Evolutionary conservation across 2,113 vertebrate genomes (phyloP).

Genomic region (Hystrix brachyura): DNA sequence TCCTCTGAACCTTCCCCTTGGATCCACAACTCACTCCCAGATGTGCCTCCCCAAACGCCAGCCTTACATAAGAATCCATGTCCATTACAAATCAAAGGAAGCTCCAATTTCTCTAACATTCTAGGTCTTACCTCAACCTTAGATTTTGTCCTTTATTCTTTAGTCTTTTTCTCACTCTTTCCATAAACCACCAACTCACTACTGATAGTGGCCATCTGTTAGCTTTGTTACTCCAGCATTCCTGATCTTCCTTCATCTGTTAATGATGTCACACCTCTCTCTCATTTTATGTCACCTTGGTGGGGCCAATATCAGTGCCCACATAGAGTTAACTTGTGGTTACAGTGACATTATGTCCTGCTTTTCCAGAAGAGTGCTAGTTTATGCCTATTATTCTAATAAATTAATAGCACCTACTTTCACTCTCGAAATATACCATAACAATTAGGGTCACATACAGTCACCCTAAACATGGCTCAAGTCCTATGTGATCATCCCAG

Average conservation of each 20-base stretch:
- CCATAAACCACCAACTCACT: not conserved
- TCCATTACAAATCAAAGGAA: not conserved
- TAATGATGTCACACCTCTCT: not conserved
- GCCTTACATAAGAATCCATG: not conserved
- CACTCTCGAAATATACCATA: not conserved
- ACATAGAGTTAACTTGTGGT: not conserved
- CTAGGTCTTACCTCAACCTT: not conserved
- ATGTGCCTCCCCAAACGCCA: not conserved
- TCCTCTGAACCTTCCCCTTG: not conserved
- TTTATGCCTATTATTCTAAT: not conserved
- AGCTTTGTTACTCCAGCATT: not conserved
- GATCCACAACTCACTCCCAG: not conserved
- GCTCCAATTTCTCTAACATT: not conserved
- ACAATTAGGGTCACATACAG: too few relatives aligned
- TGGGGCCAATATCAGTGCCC: not conserved
- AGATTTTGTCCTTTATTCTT: not conserved
- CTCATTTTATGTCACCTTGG: not conserved
- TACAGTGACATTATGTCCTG: not conserved
- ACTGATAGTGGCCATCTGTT: not conserved
- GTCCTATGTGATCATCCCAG: not conserved
- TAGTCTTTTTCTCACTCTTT: not conserved
- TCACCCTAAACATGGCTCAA: not conserved
- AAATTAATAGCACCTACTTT: not conserved
- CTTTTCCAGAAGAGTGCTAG: not conserved
- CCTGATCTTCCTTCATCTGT: not conserved